Evolutionary conservation across 1,140 invertebrate genomes (phyloP).

Genomic region (Heliconius melpomene): DNA sequence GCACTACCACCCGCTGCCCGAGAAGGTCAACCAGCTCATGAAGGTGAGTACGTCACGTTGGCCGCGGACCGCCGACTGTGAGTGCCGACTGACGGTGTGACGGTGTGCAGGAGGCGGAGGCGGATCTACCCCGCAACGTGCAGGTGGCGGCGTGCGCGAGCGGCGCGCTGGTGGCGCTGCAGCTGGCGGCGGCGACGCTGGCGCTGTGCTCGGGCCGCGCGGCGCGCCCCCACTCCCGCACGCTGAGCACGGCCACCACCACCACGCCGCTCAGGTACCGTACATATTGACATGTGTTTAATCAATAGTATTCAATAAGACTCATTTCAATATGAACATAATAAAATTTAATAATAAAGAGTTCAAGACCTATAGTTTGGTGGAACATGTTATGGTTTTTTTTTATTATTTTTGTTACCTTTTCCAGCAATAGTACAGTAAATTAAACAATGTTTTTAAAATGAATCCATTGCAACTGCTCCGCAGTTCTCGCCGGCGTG

Average conservation of each 20-base stretch:
- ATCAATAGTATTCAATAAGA: too few relatives aligned
- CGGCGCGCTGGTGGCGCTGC: constrained; percentile 46
- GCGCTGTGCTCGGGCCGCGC: constrained; percentile 40
- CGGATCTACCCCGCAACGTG: constrained; percentile 51
- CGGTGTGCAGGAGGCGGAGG: constrained; percentile 51
- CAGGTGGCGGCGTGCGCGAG: constrained; percentile 40
- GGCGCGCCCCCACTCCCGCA: neutral
- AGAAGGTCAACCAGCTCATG: constrained; percentile 49
- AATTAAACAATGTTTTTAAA: neutral
- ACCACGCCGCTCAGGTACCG: constrained; percentile 41
- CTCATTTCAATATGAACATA: too few relatives aligned
- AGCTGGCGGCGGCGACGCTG: constrained; percentile 44
- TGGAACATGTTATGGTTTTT: neutral
- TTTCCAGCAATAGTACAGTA: neutral
- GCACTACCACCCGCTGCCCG: constrained; percentile 57
- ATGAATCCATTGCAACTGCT: neutral
- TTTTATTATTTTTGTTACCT: neutral
- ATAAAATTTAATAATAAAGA: too few relatives aligned
- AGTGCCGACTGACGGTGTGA: too few relatives aligned
- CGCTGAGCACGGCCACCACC: constrained; percentile 25
- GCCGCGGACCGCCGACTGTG: too few relatives aligned
- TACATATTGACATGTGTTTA: too few relatives aligned
- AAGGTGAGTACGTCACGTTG: constrained; percentile 35
- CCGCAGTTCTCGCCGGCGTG: constrained; percentile 24
- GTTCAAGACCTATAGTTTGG: too few relatives aligned